Percentiles rank a stretch among this genome's conserved stretches.
Evolutionary conservation across 2,113 vertebrate species (phyloP).

Genomic region (Pangasianodon hypophthalmus): DNA sequence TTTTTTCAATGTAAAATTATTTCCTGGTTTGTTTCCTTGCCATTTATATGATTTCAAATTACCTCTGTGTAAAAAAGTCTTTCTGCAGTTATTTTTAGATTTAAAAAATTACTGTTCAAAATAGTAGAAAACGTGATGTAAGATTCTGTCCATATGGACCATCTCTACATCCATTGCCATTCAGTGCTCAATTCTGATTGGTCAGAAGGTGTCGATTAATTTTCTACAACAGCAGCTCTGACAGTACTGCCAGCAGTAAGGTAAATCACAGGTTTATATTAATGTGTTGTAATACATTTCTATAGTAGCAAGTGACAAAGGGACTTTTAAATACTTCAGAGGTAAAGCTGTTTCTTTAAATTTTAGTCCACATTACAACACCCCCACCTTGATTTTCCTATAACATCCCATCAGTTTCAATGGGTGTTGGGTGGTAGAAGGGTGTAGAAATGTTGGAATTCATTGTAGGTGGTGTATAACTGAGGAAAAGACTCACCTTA

Average conservation of each 20-base stretch:
- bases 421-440: background rate
- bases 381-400: background rate
- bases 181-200: background rate
- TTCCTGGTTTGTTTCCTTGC: background rate
- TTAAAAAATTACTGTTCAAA: background rate
- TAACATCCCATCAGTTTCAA: background rate
- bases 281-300: background rate
- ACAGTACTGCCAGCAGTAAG: background rate
- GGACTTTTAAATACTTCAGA: background rate
- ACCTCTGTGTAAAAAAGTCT: background rate
- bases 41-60: background rate
- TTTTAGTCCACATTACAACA: background rate
- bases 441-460: background rate
- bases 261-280: background rate
- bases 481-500: conserved; percentile 77
- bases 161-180: background rate
- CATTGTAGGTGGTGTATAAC: background rate
- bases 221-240: background rate
- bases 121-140: background rate
- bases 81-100: background rate
- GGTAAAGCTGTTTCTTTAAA: background rate
- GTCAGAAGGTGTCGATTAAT: background rate
- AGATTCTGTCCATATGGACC: background rate
- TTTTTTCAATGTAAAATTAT: background rate
- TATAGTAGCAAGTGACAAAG: background rate